Conservation (phyloP, 2,797 vertebrate species). For the Anomalospiza imberbis region DNA sequence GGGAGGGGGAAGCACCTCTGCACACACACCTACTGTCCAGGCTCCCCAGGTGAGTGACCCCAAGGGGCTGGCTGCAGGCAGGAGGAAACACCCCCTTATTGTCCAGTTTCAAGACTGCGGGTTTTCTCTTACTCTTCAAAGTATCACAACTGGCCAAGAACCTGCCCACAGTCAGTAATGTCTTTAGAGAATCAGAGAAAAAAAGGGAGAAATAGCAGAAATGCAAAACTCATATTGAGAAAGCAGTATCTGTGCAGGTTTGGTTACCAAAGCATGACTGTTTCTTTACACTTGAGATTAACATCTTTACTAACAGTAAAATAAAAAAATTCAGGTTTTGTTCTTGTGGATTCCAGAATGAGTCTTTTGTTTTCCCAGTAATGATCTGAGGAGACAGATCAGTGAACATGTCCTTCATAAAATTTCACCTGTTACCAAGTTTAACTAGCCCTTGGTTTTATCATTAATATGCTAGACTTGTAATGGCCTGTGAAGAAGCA, state of each 20-base stretch:
- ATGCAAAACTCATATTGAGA: neutral
- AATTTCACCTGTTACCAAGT: neutral
- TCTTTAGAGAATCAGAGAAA: neutral
- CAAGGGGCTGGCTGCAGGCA: neutral
- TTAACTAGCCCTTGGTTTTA: neutral
- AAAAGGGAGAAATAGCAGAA: neutral
- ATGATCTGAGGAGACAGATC: neutral
- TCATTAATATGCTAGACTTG: neutral
- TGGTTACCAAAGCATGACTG: neutral
- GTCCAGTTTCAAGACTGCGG: neutral
- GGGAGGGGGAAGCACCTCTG: neutral
- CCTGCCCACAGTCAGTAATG: neutral
- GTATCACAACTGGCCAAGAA: neutral
- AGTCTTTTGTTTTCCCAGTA: neutral
- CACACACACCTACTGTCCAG: accelerated
- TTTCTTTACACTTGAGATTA: neutral
- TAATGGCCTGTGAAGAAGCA: neutral
- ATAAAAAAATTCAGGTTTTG: neutral
- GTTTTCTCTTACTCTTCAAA: neutral
- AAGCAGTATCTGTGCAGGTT: neutral
- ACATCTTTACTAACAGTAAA: neutral
- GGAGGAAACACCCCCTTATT: neutral
- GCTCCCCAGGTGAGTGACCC: neutral
- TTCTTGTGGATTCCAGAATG: neutral
- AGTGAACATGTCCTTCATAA: neutral